Evolutionary conservation across 2,113 vertebrate species (phyloP).

Genomic region (Rousettus leschenaultii): DNA sequence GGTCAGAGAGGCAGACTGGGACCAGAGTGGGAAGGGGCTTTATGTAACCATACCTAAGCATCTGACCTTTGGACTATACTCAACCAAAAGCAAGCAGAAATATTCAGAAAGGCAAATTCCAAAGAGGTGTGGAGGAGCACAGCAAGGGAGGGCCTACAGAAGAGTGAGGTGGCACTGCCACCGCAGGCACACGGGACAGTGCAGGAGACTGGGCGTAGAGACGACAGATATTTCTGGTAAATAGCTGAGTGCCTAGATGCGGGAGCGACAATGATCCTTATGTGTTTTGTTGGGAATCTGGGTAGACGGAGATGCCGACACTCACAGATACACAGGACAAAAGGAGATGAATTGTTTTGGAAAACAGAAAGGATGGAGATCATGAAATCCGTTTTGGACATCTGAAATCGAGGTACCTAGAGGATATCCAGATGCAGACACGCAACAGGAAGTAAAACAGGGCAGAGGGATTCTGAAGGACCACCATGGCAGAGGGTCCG

Average conservation of each 20-base stretch:
- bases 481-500: rapidly evolving
- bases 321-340: neutral
- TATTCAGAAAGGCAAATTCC: neutral
- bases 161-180: neutral
- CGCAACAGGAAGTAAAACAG: neutral
- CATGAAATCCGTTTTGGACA: neutral
- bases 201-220: neutral
- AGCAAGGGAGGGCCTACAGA: neutral
- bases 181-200: neutral
- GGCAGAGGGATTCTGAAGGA: neutral
- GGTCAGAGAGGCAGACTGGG: neutral
- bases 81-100: neutral
- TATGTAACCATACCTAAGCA: neutral
- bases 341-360: neutral
- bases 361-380: neutral
- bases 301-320: too few species aligned
- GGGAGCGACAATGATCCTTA: neutral
- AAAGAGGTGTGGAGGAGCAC: neutral
- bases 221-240: neutral
- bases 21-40: neutral
- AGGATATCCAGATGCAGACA: neutral
- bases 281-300: neutral
- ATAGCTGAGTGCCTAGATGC: neutral
- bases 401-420: neutral
- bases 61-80: neutral